A percentile compares a stretch with the other conserved stretches of the same genome.
phyloP scores from a whole-genome alignment of 64 coral and sea anemone genomes.

The Hydrozoanthus tunicans region DNA sequence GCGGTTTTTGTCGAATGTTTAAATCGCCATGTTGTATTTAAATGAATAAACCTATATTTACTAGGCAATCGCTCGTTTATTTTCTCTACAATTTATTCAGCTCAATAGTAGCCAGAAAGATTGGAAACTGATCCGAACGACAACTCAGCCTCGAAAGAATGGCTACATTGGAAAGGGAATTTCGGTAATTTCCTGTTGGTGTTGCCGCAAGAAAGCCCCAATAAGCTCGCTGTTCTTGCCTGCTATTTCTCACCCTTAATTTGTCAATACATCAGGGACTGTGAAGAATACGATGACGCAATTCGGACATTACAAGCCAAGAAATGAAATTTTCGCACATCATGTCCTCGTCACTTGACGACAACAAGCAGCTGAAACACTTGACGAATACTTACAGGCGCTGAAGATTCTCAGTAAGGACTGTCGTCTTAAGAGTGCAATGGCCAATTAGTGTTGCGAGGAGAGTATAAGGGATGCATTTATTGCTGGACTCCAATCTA shows the following conservation, averaged over 20 bases:
- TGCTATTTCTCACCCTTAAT: constrained; percentile 14
- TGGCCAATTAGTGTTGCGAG: not conserved
- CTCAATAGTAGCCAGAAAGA: constrained; percentile 16
- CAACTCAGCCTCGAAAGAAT: constrained; percentile 42
- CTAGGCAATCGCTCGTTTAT: not conserved
- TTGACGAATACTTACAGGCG: not conserved
- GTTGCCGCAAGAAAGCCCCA: constrained; percentile 16
- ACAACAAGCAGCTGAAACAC: constrained; percentile 17
- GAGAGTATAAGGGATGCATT: not conserved
- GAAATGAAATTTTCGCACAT: constrained; percentile 22
- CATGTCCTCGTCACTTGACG: constrained; percentile 29
- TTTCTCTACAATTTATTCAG: constrained; percentile 9
- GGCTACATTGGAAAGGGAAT: constrained; percentile 47
- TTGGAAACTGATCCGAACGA: constrained; percentile 52
- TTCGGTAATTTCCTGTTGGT: constrained; percentile 45
- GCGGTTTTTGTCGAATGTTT: too few relatives aligned
- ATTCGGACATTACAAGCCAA: constrained; percentile 32
- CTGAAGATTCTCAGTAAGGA: constrained; percentile 9
- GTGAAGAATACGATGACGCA: constrained; percentile 24
- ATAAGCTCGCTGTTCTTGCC: constrained; percentile 39
- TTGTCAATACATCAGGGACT: constrained; percentile 28
- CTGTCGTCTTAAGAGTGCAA: constrained; percentile 17
- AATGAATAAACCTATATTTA: not conserved
- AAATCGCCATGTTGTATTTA: not conserved
- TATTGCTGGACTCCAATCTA: not conserved